phyloP scores from a whole-genome alignment of 1,140 invertebrate species.

The Drosophila kikkawai region DNA sequence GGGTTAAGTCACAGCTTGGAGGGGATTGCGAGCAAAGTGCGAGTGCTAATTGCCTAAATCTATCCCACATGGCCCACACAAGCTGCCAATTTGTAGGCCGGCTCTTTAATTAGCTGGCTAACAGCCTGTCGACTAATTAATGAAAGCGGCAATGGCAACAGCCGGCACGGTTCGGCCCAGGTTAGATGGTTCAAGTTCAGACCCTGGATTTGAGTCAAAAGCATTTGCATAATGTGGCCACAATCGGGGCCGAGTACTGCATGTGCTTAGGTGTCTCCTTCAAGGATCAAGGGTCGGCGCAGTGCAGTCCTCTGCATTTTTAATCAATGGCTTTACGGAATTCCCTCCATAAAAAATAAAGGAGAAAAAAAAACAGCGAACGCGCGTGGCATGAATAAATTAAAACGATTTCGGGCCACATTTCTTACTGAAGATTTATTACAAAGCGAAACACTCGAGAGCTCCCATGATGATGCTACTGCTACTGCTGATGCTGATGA shows the following conservation, averaged over 20 bases:
- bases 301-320: constrained; percentile 73
- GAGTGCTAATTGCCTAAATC: constrained; percentile 71
- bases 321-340: constrained; percentile 55
- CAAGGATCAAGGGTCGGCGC: constrained; percentile 35
- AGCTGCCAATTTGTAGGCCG: constrained; percentile 70
- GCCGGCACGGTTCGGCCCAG: constrained; percentile 2
- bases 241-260: constrained; percentile 18
- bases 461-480: constrained; percentile 10
- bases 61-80: constrained; percentile 74
- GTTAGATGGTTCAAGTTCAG: constrained; percentile 27
- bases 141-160: constrained; percentile 34
- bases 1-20: constrained; percentile 25
- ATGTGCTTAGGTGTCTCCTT: constrained; percentile 32
- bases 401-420: constrained; percentile 70
- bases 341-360: constrained; percentile 5
- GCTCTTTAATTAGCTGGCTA: constrained; percentile 66
- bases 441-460: constrained; percentile 42
- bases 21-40: constrained; percentile 22
- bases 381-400: constrained; percentile 78
- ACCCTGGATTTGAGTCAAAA: constrained; percentile 26
- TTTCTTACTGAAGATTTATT: constrained; percentile 71
- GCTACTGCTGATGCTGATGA: constrained; percentile 33
- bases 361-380: constrained; percentile 13
- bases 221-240: constrained; percentile 60
- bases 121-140: constrained; percentile 64